Evolutionary conservation across 2,888 invertebrate genomes (phyloP).

Genomic region (Cataglyphis cursor): DNA sequence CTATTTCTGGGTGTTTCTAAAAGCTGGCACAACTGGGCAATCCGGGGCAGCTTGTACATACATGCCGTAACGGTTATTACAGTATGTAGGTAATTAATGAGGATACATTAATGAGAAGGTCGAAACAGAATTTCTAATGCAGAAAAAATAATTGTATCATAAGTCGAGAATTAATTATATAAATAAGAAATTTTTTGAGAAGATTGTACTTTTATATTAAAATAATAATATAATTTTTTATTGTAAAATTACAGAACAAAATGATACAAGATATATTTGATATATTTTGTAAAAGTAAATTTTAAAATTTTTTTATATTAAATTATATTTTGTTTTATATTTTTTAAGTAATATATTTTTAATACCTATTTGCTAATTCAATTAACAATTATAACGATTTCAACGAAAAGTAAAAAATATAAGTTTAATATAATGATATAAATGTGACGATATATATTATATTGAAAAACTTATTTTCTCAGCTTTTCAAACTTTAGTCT

Average conservation of each 20-base stretch:
- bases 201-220: background rate
- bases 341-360: background rate
- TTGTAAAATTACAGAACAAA: background rate
- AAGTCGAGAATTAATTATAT: background rate
- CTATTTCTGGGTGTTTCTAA: constrained; percentile 50
- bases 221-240: background rate
- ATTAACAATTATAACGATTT: background rate
- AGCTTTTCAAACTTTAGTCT: background rate
- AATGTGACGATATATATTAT: background rate
- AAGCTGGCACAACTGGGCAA: constrained; percentile 48
- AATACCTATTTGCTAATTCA: background rate
- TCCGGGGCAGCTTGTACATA: constrained; percentile 47
- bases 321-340: background rate
- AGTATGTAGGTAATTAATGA: constrained; percentile 50
- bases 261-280: background rate
- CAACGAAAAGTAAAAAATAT: background rate
- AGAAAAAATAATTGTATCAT: background rate
- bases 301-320: background rate
- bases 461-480: background rate
- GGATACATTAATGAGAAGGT: constrained; percentile 26
- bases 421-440: background rate
- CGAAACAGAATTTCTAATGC: background rate
- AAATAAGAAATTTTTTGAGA: background rate
- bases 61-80: constrained; percentile 47
- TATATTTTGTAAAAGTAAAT: background rate